A percentile compares a stretch with the other conserved stretches of the same genome.
Evolutionary conservation across 2,113 vertebrate species (phyloP).

Genomic region (Sapayoa aenigma): DNA sequence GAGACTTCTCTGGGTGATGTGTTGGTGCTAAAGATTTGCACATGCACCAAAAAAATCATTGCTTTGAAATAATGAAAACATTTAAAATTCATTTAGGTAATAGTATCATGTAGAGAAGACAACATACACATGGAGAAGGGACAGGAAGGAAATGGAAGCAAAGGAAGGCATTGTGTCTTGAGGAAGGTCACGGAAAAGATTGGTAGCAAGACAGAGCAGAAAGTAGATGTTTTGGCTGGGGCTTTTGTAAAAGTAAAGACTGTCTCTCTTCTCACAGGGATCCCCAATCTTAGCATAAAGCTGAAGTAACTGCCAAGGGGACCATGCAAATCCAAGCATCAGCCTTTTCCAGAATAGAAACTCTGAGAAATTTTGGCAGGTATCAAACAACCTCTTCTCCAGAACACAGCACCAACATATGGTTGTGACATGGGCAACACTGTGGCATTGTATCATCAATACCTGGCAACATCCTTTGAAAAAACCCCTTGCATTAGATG

Average conservation of each 20-base stretch:
- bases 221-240: neutral
- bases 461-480: neutral
- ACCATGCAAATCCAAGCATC: neutral
- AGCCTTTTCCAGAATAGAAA: neutral
- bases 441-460: neutral
- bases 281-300: neutral
- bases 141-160: neutral
- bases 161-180: neutral
- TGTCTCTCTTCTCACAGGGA: neutral
- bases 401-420: neutral
- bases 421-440: neutral
- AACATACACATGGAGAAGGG: neutral
- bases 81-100: neutral
- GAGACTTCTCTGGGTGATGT: neutral
- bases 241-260: neutral
- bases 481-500: neutral
- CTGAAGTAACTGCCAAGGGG: neutral
- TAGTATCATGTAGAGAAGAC: neutral
- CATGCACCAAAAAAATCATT: neutral
- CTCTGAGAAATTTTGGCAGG: neutral
- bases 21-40: neutral
- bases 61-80: neutral
- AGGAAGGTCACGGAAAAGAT: neutral
- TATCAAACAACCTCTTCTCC: neutral
- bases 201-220: neutral